Evolutionary conservation across 2,888 invertebrate genomes (phyloP).

Genomic region (Zaprionus lineosus): DNA sequence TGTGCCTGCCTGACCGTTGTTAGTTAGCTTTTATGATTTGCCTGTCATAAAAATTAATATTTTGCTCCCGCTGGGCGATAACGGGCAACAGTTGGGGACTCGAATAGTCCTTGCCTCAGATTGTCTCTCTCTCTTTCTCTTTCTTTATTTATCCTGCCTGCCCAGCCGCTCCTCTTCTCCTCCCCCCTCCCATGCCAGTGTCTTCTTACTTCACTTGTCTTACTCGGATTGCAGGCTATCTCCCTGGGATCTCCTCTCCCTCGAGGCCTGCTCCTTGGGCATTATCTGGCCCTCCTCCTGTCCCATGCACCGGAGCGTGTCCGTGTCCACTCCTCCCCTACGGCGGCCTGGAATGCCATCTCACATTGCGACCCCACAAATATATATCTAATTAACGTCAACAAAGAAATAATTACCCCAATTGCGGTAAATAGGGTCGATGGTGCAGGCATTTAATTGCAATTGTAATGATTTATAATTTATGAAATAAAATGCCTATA

Average conservation of each 20-base stretch:
- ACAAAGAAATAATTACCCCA: conserved; percentile 37
- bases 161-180: not conserved
- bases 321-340: too few species aligned
- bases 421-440: conserved; percentile 30
- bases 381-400: conserved; percentile 42
- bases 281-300: too few species aligned
- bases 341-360: too few species aligned
- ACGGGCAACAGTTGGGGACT: conserved; percentile 45
- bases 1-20: conserved; percentile 44
- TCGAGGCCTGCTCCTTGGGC: too few species aligned
- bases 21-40: conserved; percentile 66
- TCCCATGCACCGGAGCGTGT: too few species aligned
- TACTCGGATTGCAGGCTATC: not conserved
- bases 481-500: conserved; percentile 48
- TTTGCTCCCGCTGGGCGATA: conserved; percentile 43
- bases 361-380: too few species aligned
- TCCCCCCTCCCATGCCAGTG: not conserved
- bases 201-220: not conserved
- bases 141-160: not conserved
- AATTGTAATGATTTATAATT: conserved; percentile 69
- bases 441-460: conserved; percentile 37
- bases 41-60: conserved; percentile 64
- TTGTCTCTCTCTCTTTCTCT: not conserved
- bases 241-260: too few species aligned
- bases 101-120: not conserved